phyloP scores from a whole-genome alignment of 2,888 invertebrate genomes.

The Hecatera dysodea region DNA sequence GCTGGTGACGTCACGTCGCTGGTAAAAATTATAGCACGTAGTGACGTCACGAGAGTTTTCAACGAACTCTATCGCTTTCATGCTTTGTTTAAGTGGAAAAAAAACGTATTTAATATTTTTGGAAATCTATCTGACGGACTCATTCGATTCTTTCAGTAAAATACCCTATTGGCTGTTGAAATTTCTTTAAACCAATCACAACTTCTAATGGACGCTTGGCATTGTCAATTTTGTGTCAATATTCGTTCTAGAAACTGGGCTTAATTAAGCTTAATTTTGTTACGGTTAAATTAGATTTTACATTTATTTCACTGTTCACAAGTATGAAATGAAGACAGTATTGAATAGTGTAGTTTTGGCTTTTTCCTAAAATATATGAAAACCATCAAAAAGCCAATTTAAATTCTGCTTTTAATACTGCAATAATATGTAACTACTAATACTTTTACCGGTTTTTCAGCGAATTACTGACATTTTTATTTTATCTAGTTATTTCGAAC shows the following conservation, averaged over 20 bases:
- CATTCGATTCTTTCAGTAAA: no score
- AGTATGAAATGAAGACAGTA: slow-evolving; percentile 1
- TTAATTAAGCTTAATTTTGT: not conserved
- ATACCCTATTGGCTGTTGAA: not conserved
- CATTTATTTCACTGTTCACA: not conserved
- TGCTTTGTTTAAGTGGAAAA: no score
- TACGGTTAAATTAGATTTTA: not conserved
- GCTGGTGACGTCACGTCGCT: no score
- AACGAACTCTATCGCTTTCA: no score
- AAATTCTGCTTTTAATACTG: not conserved
- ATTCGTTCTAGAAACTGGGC: not conserved
- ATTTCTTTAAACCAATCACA: not conserved
- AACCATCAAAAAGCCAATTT: not conserved
- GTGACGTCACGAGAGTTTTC: no score
- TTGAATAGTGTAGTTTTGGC: not conserved
- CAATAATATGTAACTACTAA: slow-evolving; percentile 17
- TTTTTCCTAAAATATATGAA: not conserved
- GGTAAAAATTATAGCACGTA: no score
- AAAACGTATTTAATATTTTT: no score
- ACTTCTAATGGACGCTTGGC: no score
- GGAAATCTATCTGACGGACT: no score
- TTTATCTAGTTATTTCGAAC: not conserved
- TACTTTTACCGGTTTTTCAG: slow-evolving; percentile 20
- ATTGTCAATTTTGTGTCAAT: not conserved
- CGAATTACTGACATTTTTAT: not conserved